A percentile compares a stretch with the other conserved stretches of the same genome.
phyloP scores from a whole-genome alignment of 2,113 vertebrate genomes.

The Bos indicus region DNA sequence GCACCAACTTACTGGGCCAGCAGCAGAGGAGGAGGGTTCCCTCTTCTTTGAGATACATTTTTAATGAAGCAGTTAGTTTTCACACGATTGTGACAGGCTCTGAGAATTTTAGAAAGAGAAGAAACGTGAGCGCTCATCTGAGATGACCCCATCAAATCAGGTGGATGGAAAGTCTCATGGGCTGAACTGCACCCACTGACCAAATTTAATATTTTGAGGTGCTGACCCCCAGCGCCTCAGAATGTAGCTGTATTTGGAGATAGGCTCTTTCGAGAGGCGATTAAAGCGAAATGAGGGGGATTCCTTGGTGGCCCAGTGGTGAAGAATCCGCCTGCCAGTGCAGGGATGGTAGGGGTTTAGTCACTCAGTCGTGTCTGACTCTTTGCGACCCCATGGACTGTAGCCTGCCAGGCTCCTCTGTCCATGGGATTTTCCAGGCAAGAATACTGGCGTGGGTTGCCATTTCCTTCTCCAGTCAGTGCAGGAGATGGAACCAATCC shows the following conservation, averaged over 20 bases:
- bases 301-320: neutral
- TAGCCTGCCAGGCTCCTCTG: neutral
- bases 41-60: neutral
- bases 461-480: neutral
- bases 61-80: neutral
- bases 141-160: neutral
- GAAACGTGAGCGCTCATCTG: accelerated
- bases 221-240: neutral
- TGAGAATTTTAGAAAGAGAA: neutral
- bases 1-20: neutral
- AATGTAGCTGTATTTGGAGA: too few relatives aligned
- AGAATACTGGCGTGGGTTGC: neutral
- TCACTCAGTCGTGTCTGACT: accelerated
- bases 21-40: neutral
- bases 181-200: neutral
- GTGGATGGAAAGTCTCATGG: accelerated
- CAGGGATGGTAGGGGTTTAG: accelerated
- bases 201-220: neutral
- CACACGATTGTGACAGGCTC: neutral
- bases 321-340: neutral
- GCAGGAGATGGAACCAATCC: neutral
- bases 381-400: accelerated
- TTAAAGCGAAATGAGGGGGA: neutral
- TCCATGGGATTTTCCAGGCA: neutral
- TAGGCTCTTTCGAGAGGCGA: accelerated